Conservation (phyloP, 2,797 vertebrate genomes). For the Saxicola maurus region DNA sequence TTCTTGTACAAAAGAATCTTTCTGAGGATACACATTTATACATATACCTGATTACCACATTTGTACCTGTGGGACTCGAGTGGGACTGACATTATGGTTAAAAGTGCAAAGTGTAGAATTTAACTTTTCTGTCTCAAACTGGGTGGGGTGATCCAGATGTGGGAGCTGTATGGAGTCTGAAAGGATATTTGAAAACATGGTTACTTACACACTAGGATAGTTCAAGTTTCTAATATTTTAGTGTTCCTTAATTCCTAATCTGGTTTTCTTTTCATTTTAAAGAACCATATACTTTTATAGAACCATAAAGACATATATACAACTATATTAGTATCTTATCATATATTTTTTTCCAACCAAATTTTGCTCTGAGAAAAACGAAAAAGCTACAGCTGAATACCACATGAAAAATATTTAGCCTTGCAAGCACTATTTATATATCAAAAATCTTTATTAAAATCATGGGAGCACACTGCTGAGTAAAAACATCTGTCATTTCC, state of each 20-base stretch:
- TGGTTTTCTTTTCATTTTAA: constrained; percentile 15
- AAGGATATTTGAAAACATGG: not conserved
- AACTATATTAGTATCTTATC: not conserved
- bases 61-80: not conserved
- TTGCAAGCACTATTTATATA: constrained; percentile 49
- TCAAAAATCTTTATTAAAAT: constrained; percentile 58
- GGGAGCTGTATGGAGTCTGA: not conserved
- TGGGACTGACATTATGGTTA: not conserved
- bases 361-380: not conserved
- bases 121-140: not conserved
- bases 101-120: not conserved
- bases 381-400: constrained; percentile 36
- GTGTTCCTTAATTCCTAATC: not conserved
- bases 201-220: not conserved
- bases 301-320: not conserved
- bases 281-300: not conserved
- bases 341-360: not conserved
- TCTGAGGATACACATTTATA: not conserved
- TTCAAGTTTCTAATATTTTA: constrained; percentile 8
- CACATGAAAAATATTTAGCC: constrained; percentile 43
- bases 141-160: not conserved
- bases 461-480: constrained; percentile 19
- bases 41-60: rapidly evolving
- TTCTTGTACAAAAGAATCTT: not conserved
- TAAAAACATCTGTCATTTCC: constrained; percentile 61